Evolutionary conservation across 1,140 invertebrate genomes (phyloP), one percentile per base, ranked within the genome.

Genomic region (Halictus rubicundus): DNA sequence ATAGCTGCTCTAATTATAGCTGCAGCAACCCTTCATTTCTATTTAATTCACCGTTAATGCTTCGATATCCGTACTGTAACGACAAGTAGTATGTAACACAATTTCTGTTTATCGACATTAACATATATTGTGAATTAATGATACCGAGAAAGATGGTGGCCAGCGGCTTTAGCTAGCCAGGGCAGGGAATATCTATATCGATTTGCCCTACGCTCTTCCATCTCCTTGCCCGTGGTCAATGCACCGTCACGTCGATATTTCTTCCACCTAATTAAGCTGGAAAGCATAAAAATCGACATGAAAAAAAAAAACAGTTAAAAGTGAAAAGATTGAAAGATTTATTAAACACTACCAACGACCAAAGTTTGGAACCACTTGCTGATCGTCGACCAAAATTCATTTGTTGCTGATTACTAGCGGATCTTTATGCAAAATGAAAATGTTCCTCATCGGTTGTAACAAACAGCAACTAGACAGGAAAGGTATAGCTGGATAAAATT

Each of bases 141-240:
- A 74, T 74, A 74, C 42, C 39, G 64, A 60, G 27, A 25, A 25
- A 57, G 27, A 73, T 37, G 63, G 42, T 21, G 49, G 71, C 39
- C 23, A 16, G 23, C 32, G 39, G 71, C 59, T 73, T 64, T 73
- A 64, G 39, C 16, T 63, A 49, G 57, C 4, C 10, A 8, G 37
- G n/a, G 21, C 49, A 64, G 60, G 46, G 16, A 73, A 73, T 73
- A 73, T 64, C 63, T 39, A 32, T 64, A 73, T 73, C 60, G 60
- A 74, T 74, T n/a, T 60, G 59, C 25, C 9, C 59, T 27, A 4
- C 5, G 59, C n/a, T 60, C 23, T 60, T 25, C 23, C 10, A 60
- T 25, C 10, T 60, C 25, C 9, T 25, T 27, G 10, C 32, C 12
- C 10, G 23, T 60, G 25, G 59, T 25, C 59, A 27, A 27, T 12